Conservation (phyloP, 1,140 invertebrate genomes). For the Wiebesia pumilae region DNA sequence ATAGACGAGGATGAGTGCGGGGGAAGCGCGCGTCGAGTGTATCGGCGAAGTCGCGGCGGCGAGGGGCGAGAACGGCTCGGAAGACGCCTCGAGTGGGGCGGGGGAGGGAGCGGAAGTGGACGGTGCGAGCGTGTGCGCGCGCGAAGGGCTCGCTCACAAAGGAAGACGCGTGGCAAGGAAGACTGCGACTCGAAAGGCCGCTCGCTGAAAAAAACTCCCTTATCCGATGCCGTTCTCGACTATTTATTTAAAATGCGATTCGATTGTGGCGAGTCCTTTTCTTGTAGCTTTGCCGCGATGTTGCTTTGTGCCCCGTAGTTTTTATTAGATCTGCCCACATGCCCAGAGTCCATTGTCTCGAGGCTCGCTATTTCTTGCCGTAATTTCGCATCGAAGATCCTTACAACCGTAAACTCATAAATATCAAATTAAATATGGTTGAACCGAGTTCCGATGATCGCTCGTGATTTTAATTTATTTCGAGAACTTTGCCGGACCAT, state of each 20-base stretch:
- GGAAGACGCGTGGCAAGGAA: not conserved
- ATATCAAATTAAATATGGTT: not conserved
- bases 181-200: not conserved
- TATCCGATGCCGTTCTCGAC: not conserved
- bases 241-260: not conserved
- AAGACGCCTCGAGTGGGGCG: not conserved
- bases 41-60: not conserved
- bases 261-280: not conserved
- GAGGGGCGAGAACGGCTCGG: not conserved
- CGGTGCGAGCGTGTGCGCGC: not conserved
- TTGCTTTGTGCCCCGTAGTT: not conserved
- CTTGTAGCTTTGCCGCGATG: not conserved
- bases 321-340: not conserved
- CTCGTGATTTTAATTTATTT: not conserved
- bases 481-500: not conserved
- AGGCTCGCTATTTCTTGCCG: not conserved
- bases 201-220: not conserved
- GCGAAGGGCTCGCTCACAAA: not conserved
- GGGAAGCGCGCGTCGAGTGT: not conserved
- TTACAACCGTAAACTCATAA: not conserved
- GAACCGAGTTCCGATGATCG: not conserved
- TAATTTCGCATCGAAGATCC: not conserved
- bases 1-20: not conserved
- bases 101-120: constrained; percentile 21
- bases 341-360: not conserved